Evolutionary conservation across 1,140 invertebrate species (phyloP).

Genomic region (Drosophila nebulosa): DNA sequence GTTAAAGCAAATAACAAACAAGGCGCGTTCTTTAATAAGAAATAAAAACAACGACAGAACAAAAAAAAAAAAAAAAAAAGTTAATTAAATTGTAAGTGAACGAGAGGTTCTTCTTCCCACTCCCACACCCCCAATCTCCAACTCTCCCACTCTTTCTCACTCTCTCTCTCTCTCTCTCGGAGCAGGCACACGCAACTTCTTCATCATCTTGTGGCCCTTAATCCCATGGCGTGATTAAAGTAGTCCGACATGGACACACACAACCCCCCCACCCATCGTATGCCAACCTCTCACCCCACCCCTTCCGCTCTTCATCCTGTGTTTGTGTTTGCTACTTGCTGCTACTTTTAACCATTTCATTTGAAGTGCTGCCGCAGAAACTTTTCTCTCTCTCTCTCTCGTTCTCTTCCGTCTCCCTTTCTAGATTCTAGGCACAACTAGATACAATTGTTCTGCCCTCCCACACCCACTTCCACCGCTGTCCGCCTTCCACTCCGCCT

Average conservation of each 20-base stretch:
- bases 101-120: neutral
- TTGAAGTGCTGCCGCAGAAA: slow-evolving; percentile 55
- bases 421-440: slow-evolving; percentile 27
- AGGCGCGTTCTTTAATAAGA: slow-evolving; percentile 66
- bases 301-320: slow-evolving; percentile 21
- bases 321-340: slow-evolving; percentile 43
- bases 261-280: neutral
- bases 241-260: slow-evolving; percentile 48
- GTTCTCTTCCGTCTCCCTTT: neutral
- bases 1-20: slow-evolving; percentile 65
- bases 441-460: slow-evolving; percentile 37
- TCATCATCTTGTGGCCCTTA: slow-evolving; percentile 70
- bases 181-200: slow-evolving; percentile 68
- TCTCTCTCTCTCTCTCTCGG: neutral
- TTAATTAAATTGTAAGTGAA: slow-evolving; percentile 73
- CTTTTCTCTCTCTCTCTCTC: neutral
- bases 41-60: slow-evolving; percentile 45
- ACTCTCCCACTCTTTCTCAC: neutral
- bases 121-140: no score
- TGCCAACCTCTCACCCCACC: neutral
- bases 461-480: neutral
- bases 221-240: slow-evolving; percentile 78
- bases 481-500: no score
- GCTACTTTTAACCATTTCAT: slow-evolving; percentile 28
- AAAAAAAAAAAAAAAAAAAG: slow-evolving; percentile 40